Base-by-base conservation (phyloP, 2,797 vertebrate species). In the Spea hammondii region DNA sequence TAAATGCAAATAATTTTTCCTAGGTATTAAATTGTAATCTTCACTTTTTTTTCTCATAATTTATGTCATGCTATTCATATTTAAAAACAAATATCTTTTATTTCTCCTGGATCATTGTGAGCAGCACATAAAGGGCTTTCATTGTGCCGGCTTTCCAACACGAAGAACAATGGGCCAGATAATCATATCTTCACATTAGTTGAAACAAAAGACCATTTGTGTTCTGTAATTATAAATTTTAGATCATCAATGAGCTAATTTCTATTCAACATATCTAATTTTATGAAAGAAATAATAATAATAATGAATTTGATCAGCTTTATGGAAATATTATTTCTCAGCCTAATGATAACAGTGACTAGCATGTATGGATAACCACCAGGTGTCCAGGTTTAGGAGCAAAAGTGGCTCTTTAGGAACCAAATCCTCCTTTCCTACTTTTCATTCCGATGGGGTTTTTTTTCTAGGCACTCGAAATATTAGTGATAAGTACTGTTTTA, bases 1-100 rank as follows among this genome's bases (percentile, higher is more conserved):
- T 8, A 0, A 0, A 72, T 65, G 70, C 53, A 83, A 85, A 82
- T 82, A 0, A 65, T 69, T n/a, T 32, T 70, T 73, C 84, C 79
- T 32, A 48, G 77, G 65, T 75, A 72, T 76, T 80, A 84, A 83
- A 86, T 4, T 73, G 14, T 46, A 48, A 67, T 59, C 65, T 74
- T 0, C 6, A 82, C 83, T 74, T 70, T 45, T 32, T 17, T 85
- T 67, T 17, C 67, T 79, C 70, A 76, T 86, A 88, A 88, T 83
- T 78, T 68, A 82, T 82, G 79, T 72, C 73, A 65, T 54, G 55
- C 74, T 82, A 77, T 82, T 82, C 79, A 82, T 82, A 82, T 82
- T 82, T 82, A 82, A 82, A 82, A 82, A 77, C 79, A 82, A 82
- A 82, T 82, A 82, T 82, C 79, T 82, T 73, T 74, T 77, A 73